A percentile compares a stretch with the other conserved stretches of the same genome.
These are phyloP conservation scores for Epinephelus awoara DNA, from an alignment of 2,797 vertebrate genomes.

Conservation along the genomic window DNA sequence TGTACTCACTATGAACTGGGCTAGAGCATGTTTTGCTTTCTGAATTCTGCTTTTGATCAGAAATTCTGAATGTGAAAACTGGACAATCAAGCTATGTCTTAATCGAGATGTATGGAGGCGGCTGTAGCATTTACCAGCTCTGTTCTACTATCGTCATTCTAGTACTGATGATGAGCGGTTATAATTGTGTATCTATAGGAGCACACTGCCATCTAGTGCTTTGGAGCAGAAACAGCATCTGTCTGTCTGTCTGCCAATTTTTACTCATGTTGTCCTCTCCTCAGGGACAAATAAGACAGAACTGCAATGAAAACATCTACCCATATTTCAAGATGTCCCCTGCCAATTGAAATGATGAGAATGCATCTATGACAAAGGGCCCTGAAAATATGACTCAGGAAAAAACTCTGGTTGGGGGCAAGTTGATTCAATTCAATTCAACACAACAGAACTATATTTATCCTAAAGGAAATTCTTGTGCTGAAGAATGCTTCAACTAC, in stretches of 20 bases:
- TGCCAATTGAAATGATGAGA: too few relatives aligned
- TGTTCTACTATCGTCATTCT: conserved; percentile 9
- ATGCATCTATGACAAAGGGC: too few relatives aligned
- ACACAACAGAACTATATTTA: too few relatives aligned
- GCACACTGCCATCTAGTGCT: conserved; percentile 77
- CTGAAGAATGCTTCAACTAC: too few relatives aligned
- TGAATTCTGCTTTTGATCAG: background rate
- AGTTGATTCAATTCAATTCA: too few relatives aligned
- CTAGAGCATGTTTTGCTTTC: background rate
- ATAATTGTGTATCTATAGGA: conserved; percentile 8
- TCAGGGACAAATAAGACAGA: too few relatives aligned
- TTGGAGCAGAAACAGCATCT: background rate
- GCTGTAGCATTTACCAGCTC: conserved; percentile 14
- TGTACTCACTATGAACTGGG: background rate
- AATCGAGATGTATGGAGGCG: background rate
- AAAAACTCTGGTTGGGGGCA: too few relatives aligned
- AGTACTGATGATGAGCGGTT: background rate
- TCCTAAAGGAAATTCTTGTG: too few relatives aligned
- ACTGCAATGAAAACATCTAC: too few relatives aligned
- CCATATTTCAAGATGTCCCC: too few relatives aligned
- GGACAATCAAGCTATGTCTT: background rate
- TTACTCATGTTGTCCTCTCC: too few relatives aligned
- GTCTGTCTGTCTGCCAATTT: background rate
- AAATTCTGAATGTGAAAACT: conserved; percentile 15
- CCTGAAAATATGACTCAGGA: too few relatives aligned